phyloP scores from a whole-genome alignment of 2,113 vertebrate genomes.

The Anguilla rostrata region DNA sequence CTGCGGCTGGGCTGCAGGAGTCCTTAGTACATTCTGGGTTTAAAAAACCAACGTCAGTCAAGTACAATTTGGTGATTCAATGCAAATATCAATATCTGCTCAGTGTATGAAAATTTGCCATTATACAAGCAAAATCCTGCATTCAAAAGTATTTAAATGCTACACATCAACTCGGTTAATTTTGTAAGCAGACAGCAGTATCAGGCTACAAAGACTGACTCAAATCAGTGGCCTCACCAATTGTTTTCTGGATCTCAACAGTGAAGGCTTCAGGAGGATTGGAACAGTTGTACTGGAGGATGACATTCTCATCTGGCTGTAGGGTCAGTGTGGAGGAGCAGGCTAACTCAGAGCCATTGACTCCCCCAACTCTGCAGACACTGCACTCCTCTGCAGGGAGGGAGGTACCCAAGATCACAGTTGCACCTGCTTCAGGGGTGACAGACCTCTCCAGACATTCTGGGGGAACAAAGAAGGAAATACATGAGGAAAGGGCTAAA shows the following conservation, averaged over 20 bases:
- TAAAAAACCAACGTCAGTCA: background rate
- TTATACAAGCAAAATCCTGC: background rate
- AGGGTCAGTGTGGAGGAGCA: slow-evolving; percentile 54
- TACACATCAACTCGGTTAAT: background rate
- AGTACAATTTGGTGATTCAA: background rate
- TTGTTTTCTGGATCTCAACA: slow-evolving; percentile 61
- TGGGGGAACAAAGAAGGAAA: slow-evolving; percentile 37
- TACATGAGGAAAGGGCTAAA: no score
- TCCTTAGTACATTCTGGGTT: slow-evolving; percentile 77
- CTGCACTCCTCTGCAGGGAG: slow-evolving; percentile 42
- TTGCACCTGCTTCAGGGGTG: slow-evolving; percentile 41
- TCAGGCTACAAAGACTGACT: background rate
- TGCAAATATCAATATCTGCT: background rate
- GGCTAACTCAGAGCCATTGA: background rate
- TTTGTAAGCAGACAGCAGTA: background rate
- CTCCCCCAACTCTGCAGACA: slow-evolving; percentile 34
- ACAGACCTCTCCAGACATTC: slow-evolving; percentile 59
- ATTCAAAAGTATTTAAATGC: background rate
- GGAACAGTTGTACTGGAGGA: slow-evolving; percentile 70
- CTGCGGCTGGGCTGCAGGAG: slow-evolving; percentile 66
- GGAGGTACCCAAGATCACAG: slow-evolving; percentile 49
- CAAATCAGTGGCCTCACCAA: slow-evolving; percentile 66
- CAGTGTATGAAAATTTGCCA: background rate
- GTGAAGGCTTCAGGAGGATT: slow-evolving; percentile 62
- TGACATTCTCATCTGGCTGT: slow-evolving; percentile 55